These are phyloP conservation scores for Homarus gammarus DNA, from an alignment of 2,888 invertebrate species.

Conservation along the genomic window DNA sequence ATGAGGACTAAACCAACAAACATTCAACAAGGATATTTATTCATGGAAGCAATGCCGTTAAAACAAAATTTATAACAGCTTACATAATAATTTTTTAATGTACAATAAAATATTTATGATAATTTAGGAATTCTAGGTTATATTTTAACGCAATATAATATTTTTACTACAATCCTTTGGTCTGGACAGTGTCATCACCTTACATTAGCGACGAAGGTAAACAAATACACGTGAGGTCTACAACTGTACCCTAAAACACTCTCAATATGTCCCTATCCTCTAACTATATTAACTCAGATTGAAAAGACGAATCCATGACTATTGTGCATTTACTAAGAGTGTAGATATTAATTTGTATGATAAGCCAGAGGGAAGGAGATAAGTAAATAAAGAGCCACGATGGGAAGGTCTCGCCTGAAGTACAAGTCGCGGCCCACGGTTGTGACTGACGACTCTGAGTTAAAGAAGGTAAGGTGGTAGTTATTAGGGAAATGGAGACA, in stretches of 20 bases:
- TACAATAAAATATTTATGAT: too few relatives aligned
- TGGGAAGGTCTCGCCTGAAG: constrained; percentile 57
- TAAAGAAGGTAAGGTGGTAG: constrained; percentile 31
- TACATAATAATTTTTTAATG: too few relatives aligned
- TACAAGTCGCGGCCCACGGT: constrained; percentile 35
- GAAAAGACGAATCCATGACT: not conserved
- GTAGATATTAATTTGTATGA: not conserved
- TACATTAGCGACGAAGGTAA: constrained; percentile 5
- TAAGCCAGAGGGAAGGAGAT: not conserved
- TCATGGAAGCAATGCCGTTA: too few relatives aligned
- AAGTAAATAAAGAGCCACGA: not conserved
- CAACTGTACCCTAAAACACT: not conserved
- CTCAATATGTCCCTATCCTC: not conserved
- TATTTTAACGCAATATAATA: too few relatives aligned
- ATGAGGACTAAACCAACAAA: too few relatives aligned
- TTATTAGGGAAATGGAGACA: not conserved
- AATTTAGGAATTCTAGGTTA: too few relatives aligned
- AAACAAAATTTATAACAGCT: too few relatives aligned
- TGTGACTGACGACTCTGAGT: constrained; percentile 36
- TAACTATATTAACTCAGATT: not conserved
- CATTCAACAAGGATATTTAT: too few relatives aligned
- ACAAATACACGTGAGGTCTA: constrained; percentile 29
- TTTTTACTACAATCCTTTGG: too few relatives aligned
- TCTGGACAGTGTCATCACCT: constrained; percentile 21
- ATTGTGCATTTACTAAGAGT: not conserved